Percentiles rank a stretch among this genome's conserved stretches.
Conservation (phyloP, 2,797 vertebrate genomes). For the Rhynchotus rufescens region DNA sequence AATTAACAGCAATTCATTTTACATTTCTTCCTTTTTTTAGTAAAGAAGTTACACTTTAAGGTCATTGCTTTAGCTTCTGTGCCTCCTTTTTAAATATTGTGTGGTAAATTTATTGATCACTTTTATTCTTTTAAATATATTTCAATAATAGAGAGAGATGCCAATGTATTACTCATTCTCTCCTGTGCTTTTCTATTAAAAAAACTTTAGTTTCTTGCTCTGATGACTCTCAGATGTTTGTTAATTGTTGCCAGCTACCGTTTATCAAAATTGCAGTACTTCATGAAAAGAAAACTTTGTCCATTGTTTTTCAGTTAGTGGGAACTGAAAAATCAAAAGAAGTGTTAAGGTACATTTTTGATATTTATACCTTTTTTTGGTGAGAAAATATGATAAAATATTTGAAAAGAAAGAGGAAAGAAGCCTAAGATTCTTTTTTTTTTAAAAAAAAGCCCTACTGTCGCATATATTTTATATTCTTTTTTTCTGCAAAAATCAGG, state of each 20-base stretch:
- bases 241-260: neutral
- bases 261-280: slow-evolving; percentile 22
- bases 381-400: neutral
- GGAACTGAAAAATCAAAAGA: slow-evolving; percentile 5
- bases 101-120: neutral
- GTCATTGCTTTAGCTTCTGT: neutral
- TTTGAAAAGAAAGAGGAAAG: neutral
- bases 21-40: neutral
- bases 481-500: neutral
- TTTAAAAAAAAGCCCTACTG: fast-evolving
- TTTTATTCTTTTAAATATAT: slow-evolving; percentile 4
- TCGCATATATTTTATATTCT: neutral
- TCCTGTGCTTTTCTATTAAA: neutral
- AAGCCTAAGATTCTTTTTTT: neutral
- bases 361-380: neutral
- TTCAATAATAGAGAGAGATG: neutral
- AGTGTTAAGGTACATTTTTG: neutral
- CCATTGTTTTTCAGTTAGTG: neutral
- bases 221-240: neutral
- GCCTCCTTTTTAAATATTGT: neutral
- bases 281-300: neutral
- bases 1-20: neutral
- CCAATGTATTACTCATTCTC: fast-evolving
- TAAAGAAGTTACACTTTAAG: neutral
- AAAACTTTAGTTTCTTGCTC: neutral